phyloP scores from a whole-genome alignment of 2,888 invertebrate genomes.

The Isoperla grammatica region DNA sequence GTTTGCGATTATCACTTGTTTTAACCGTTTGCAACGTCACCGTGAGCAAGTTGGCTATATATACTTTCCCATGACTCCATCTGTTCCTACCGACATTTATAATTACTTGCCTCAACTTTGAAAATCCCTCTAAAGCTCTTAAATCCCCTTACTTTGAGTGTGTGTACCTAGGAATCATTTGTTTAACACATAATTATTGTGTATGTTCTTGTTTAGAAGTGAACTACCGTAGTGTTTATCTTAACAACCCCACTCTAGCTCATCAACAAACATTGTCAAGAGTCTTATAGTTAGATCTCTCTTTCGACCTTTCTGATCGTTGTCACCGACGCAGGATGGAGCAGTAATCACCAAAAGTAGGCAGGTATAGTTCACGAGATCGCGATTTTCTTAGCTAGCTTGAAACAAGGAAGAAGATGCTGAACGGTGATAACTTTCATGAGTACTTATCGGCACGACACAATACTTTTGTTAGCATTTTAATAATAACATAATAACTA shows the following conservation, averaged over 20 bases:
- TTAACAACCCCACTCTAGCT: neutral
- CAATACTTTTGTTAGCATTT: constrained; percentile 8
- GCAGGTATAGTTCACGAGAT: too few relatives aligned
- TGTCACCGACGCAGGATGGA: too few relatives aligned
- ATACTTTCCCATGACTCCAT: too few relatives aligned
- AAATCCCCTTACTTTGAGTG: constrained; percentile 4
- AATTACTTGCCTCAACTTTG: neutral
- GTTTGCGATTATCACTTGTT: too few relatives aligned
- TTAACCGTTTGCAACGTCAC: too few relatives aligned
- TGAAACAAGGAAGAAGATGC: constrained; percentile 8
- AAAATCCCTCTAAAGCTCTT: neutral
- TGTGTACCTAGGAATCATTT: constrained; percentile 8
- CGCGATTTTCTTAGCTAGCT: too few relatives aligned
- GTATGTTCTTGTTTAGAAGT: constrained; percentile 11
- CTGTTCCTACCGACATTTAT: too few relatives aligned
- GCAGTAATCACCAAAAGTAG: too few relatives aligned
- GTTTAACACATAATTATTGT: constrained; percentile 9
- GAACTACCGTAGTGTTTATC: constrained; percentile 2
- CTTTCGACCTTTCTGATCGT: too few relatives aligned
- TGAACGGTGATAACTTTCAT: neutral
- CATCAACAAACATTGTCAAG: too few relatives aligned
- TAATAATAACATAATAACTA: constrained; percentile 14
- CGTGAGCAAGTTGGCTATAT: too few relatives aligned
- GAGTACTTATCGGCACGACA: constrained; percentile 11
- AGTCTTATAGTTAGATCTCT: too few relatives aligned